Evolutionary conservation across 2,797 vertebrate genomes (phyloP).

Genomic region (Schizopygopsis malacanthus): DNA sequence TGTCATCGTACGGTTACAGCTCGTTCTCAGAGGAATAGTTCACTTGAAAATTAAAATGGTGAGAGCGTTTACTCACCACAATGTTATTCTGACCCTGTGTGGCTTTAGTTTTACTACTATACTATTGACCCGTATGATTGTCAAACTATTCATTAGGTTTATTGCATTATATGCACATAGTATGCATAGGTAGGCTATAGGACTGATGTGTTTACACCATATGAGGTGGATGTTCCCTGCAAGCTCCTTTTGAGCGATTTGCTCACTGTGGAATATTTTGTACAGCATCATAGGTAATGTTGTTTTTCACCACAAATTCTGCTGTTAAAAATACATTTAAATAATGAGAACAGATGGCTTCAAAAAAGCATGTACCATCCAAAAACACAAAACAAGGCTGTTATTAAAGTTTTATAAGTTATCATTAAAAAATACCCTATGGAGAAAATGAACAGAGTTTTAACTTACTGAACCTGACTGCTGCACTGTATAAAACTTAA

Average conservation of each 20-base stretch:
- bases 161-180: not conserved
- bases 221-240: not conserved
- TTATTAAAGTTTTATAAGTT: not conserved
- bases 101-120: not conserved
- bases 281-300: not conserved
- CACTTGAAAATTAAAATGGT: not conserved
- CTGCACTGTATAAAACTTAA: not conserved
- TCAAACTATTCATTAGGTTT: not conserved
- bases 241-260: not conserved
- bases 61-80: not conserved
- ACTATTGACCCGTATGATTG: not conserved
- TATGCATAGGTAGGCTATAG: not conserved
- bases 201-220: not conserved
- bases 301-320: not conserved
- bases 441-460: not conserved
- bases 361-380: not conserved
- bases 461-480: not conserved
- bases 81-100: not conserved
- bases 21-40: not conserved
- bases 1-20: not conserved
- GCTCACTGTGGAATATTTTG: too few species aligned
- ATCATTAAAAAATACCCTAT: not conserved
- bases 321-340: not conserved
- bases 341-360: not conserved
- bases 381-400: too few species aligned